Percentiles rank a stretch among this genome's conserved stretches.
Conservation (phyloP, 2,113 vertebrate species). For the Axis porcinus region DNA sequence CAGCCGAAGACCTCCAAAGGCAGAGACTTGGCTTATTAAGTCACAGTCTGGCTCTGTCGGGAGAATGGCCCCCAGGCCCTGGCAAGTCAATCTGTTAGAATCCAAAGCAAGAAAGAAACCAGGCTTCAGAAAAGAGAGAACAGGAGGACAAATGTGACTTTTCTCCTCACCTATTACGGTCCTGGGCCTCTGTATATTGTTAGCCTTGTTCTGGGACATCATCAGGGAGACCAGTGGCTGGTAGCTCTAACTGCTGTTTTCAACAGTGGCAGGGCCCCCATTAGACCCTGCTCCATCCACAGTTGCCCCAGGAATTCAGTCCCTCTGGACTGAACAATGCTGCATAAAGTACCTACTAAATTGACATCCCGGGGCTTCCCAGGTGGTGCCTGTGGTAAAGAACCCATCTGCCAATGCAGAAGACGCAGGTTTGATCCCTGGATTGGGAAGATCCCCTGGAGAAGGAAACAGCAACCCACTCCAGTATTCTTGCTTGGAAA, state of each 20-base stretch:
- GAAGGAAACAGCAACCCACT: background rate
- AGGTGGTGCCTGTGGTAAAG: background rate
- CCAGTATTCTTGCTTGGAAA: background rate
- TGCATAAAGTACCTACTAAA: background rate
- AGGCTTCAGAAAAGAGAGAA: background rate
- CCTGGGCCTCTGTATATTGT: background rate
- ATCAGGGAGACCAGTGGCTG: background rate
- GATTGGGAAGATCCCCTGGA: background rate
- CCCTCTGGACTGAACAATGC: background rate
- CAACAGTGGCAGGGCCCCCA: too few relatives aligned
- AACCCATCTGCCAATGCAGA: background rate
- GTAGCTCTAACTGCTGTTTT: background rate
- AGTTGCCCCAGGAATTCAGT: background rate
- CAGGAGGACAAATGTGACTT: background rate
- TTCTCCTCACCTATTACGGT: background rate
- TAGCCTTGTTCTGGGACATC: background rate
- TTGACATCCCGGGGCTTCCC: background rate
- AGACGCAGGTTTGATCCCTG: background rate
- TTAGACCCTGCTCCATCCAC: background rate
- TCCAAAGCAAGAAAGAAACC: background rate
- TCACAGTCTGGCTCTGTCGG: background rate
- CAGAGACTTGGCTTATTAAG: background rate
- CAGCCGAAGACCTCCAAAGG: background rate
- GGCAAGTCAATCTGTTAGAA: background rate
- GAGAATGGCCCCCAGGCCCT: background rate